phyloP scores from a whole-genome alignment of 2,797 vertebrate genomes.

The Orestias chungarensis region DNA sequence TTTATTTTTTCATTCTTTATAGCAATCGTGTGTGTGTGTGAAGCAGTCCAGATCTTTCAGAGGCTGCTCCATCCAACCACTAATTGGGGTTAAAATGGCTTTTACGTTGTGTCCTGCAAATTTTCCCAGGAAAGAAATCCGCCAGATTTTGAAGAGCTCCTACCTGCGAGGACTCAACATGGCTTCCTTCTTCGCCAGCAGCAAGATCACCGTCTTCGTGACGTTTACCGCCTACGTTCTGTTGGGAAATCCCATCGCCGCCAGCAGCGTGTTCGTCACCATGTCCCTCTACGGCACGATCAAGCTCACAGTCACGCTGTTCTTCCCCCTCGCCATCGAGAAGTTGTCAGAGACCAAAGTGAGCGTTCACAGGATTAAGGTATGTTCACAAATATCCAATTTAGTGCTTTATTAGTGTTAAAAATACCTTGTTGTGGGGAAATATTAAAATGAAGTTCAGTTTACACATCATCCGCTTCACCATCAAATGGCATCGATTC shows the following conservation, averaged over 20 bases:
- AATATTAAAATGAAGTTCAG: no score
- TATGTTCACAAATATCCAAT: conserved; percentile 42
- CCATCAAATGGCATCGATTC: no score
- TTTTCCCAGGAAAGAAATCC: conserved; percentile 86
- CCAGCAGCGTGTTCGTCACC: conserved; percentile 89
- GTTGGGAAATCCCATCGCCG: conserved; percentile 85
- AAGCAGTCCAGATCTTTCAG: no score
- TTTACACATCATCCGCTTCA: no score
- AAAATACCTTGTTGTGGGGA: no score
- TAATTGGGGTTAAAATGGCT: no score
- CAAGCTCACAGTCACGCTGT: conserved; percentile 88
- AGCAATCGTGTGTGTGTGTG: no score
- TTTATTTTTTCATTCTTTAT: no score
- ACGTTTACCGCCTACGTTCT: conserved; percentile 88
- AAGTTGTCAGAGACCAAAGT: conserved; percentile 83
- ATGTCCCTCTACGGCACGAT: conserved; percentile 85
- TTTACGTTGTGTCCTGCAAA: no score
- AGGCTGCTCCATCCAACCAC: no score
- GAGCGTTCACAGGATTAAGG: conserved; percentile 91
- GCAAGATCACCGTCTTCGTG: conserved; percentile 90
- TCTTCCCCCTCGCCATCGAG: conserved; percentile 91
- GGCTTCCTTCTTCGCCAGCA: conserved; percentile 90
- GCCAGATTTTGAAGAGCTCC: conserved; percentile 88
- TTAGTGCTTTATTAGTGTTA: no score
- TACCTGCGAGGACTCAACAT: conserved; percentile 93